Evolutionary conservation across 1,140 invertebrate genomes (phyloP).

Genomic region (Acromyrmex echinatior): DNA sequence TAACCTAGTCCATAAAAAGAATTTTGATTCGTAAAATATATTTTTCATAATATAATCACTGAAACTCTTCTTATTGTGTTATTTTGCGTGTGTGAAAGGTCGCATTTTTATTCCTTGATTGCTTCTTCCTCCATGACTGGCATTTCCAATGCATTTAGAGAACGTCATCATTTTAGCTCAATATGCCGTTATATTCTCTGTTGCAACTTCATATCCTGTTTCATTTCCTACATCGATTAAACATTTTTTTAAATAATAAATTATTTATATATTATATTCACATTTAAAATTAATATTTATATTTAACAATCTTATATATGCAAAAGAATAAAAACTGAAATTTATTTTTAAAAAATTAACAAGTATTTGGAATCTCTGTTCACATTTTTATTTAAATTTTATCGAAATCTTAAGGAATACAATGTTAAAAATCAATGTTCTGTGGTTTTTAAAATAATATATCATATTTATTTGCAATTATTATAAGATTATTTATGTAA

Average conservation of each 20-base stretch:
- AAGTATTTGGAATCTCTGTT: not conserved
- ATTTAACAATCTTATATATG: too few species aligned
- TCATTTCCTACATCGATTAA: not conserved
- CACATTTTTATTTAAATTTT: not conserved
- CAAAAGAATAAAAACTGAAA: not conserved
- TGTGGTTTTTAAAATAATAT: not conserved
- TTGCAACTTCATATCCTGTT: conserved; percentile 24
- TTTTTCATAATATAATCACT: not conserved
- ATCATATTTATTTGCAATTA: not conserved
- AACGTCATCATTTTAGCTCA: conserved; percentile 8
- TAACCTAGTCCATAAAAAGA: conserved; percentile 2
- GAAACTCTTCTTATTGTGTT: not conserved
- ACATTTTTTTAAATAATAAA: not conserved
- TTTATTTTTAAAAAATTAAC: not conserved
- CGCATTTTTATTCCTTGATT: conserved; percentile 7
- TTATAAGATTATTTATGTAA: not conserved
- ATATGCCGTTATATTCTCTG: conserved; percentile 19
- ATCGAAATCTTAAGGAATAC: not conserved
- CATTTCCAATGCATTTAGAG: conserved; percentile 37
- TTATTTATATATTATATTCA: too few species aligned
- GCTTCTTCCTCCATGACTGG: conserved; percentile 7
- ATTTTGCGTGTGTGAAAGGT: conserved; percentile 12
- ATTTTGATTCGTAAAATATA: conserved; percentile 8
- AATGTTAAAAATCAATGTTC: not conserved
- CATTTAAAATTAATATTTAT: too few species aligned